Evolutionary conservation across 2,113 vertebrate species (phyloP).

Genomic region (Sturnus vulgaris): DNA sequence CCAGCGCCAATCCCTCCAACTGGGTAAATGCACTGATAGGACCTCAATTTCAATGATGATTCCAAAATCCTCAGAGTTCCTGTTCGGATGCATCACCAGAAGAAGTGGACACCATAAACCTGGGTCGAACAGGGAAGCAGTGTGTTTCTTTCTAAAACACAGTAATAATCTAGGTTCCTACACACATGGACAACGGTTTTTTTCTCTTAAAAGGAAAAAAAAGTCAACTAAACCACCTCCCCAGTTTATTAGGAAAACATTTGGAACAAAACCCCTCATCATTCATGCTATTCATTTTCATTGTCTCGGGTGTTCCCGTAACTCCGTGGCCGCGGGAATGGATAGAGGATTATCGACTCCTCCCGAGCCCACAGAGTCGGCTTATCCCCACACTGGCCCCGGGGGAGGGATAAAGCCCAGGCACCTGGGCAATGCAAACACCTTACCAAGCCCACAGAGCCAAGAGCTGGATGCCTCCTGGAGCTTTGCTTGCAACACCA

Average conservation of each 20-base stretch:
- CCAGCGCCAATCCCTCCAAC: fast-evolving
- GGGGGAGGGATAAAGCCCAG: neutral
- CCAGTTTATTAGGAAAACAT: neutral
- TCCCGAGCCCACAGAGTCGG: fast-evolving
- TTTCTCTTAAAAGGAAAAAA: neutral
- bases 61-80: neutral
- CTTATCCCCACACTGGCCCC: neutral
- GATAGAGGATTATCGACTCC: neutral
- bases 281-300: neutral
- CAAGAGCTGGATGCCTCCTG: neutral
- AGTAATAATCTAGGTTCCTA: neutral
- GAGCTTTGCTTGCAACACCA: neutral
- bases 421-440: neutral
- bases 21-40: neutral
- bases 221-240: neutral
- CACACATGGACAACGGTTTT: fast-evolving
- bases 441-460: neutral
- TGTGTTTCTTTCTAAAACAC: neutral
- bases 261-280: neutral
- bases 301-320: neutral
- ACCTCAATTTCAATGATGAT: neutral
- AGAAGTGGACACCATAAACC: neutral
- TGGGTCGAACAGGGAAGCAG: fast-evolving
- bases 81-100: neutral
- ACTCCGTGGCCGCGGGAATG: neutral